phyloP scores from a whole-genome alignment of 2,888 invertebrate genomes.

The Drosophila affinis region DNA sequence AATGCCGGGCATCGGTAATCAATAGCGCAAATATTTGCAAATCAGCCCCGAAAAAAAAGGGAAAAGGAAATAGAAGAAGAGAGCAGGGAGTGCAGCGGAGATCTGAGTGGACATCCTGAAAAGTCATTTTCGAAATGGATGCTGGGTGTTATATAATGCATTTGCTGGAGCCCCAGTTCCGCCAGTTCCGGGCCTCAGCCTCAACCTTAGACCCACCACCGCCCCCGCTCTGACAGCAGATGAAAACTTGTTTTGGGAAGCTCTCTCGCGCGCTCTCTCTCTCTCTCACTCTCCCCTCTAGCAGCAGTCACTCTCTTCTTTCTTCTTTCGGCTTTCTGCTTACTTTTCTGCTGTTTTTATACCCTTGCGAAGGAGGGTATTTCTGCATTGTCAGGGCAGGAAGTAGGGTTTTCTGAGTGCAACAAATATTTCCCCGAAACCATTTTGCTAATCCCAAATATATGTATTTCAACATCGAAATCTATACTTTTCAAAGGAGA shows the following conservation, averaged over 20 bases:
- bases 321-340: background rate
- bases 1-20: conserved; percentile 57
- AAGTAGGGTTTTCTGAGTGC: no score
- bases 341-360: conserved; percentile 13
- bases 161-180: conserved; percentile 3
- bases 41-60: conserved; percentile 45
- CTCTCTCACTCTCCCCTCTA: conserved; percentile 2
- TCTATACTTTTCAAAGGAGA: background rate
- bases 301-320: conserved; percentile 12
- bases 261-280: conserved; percentile 6
- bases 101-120: conserved; percentile 2
- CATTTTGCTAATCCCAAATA: no score
- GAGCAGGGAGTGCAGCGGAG: background rate
- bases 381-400: no score
- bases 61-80: background rate
- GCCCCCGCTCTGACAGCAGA: conserved; percentile 44
- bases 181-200: background rate
- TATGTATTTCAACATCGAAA: background rate
- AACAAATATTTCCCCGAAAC: no score
- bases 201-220: conserved; percentile 26
- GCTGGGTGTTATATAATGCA: conserved; percentile 59
- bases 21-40: conserved; percentile 75
- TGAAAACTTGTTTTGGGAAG: conserved; percentile 59
- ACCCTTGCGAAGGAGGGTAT: background rate
- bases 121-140: conserved; percentile 29